Conservation (phyloP, 2,797 vertebrate species). For the Pangasius mekongensis region DNA sequence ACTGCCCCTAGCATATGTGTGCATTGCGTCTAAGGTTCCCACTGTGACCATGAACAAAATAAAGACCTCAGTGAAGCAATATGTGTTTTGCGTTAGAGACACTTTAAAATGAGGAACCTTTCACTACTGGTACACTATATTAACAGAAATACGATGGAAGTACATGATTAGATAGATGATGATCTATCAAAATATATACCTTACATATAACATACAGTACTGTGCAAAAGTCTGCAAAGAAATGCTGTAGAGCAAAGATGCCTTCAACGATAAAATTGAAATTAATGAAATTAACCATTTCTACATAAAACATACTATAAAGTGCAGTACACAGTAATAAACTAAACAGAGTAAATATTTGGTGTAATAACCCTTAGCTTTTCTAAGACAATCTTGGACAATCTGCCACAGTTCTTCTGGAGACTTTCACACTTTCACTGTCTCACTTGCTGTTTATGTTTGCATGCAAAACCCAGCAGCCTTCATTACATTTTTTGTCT, state of each 20-base stretch:
- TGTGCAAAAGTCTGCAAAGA: constrained; percentile 4
- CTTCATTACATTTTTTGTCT: neutral
- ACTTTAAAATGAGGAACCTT: neutral
- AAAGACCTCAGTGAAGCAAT: neutral
- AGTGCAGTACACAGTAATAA: neutral
- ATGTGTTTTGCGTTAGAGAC: neutral
- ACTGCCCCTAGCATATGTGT: neutral
- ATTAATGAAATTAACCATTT: neutral
- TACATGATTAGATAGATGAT: neutral
- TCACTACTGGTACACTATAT: neutral
- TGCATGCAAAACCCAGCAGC: neutral
- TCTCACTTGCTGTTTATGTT: neutral
- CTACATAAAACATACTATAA: neutral
- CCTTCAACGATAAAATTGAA: too few species aligned
- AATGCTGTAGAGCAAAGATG: neutral
- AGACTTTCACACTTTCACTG: neutral
- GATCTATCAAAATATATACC: neutral
- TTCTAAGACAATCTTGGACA: too few species aligned
- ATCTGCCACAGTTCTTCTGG: too few species aligned
- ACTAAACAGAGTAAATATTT: neutral
- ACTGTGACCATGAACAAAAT: neutral
- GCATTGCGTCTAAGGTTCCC: neutral
- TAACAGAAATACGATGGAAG: neutral
- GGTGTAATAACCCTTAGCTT: too few species aligned
- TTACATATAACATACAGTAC: neutral